These are phyloP conservation scores for Oppia nitens DNA, from an alignment of 1,140 invertebrate genomes.

Conservation along the genomic window DNA sequence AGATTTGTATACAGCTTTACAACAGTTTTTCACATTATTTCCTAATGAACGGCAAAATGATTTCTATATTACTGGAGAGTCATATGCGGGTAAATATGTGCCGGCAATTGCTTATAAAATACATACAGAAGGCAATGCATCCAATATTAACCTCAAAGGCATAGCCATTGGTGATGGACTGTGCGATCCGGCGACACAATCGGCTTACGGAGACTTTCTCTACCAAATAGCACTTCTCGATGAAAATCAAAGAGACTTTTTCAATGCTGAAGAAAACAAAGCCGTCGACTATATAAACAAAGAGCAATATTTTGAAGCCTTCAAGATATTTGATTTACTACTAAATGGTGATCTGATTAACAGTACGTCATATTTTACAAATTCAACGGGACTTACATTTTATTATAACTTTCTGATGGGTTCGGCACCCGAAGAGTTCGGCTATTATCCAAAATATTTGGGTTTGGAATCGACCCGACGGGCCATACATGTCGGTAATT, in stretches of 20 bases:
- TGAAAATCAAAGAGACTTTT: conserved; percentile 24
- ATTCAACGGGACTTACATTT: conserved; percentile 54
- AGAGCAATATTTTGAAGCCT: conserved; percentile 11
- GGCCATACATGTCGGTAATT: conserved; percentile 64
- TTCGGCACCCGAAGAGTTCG: conserved; percentile 31
- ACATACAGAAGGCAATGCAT: conserved; percentile 35
- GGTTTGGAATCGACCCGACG: conserved; percentile 37
- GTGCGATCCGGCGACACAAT: conserved; percentile 57
- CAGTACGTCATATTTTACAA: conserved; percentile 47
- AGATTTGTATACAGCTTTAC: conserved; percentile 20
- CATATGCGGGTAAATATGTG: conserved; percentile 41
- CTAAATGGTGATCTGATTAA: conserved; percentile 48
- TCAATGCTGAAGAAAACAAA: not conserved
- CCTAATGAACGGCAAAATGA: conserved; percentile 19
- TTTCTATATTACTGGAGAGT: conserved; percentile 25
- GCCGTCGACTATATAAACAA: conserved; percentile 3
- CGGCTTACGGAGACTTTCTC: conserved; percentile 59
- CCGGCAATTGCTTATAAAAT: conserved; percentile 59
- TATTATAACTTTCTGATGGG: conserved; percentile 61
- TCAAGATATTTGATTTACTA: conserved; percentile 36
- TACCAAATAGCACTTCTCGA: conserved; percentile 63
- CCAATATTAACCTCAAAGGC: conserved; percentile 29
- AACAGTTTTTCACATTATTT: conserved; percentile 22
- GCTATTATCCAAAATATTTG: conserved; percentile 30
- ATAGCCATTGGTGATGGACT: conserved; percentile 70